These are phyloP conservation scores for Rhadina sibilatrix DNA, from an alignment of 2,113 vertebrate species.

Conservation along the genomic window DNA sequence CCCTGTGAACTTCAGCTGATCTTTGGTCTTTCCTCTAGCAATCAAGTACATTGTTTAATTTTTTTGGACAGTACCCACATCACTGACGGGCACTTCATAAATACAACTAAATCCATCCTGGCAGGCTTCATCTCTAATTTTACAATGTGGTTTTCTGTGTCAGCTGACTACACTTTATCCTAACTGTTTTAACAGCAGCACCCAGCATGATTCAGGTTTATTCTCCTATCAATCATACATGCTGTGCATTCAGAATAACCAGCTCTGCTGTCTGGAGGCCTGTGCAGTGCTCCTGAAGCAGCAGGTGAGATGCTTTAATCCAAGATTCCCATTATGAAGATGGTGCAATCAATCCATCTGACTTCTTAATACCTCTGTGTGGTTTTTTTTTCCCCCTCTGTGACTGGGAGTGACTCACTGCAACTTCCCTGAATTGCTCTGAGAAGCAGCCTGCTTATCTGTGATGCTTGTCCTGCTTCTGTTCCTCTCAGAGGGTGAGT, in stretches of 20 bases:
- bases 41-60: not conserved
- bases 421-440: not conserved
- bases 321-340: not conserved
- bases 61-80: not conserved
- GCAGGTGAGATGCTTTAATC: conserved; percentile 12
- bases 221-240: not conserved
- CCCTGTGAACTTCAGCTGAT: not conserved
- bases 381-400: too few species aligned
- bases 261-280: not conserved
- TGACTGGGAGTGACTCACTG: not conserved
- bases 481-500: not conserved
- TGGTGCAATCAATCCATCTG: not conserved
- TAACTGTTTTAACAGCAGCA: not conserved
- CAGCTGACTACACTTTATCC: not conserved
- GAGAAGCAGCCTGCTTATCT: not conserved
- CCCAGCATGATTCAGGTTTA: not conserved
- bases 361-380: not conserved
- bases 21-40: not conserved
- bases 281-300: not conserved
- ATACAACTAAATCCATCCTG: not conserved
- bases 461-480: not conserved
- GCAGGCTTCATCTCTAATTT: conserved; percentile 26
- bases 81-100: not conserved
- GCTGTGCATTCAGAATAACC: not conserved
- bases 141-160: not conserved